phyloP scores from a whole-genome alignment of 2,113 vertebrate genomes.

The Eulemur macaco region DNA sequence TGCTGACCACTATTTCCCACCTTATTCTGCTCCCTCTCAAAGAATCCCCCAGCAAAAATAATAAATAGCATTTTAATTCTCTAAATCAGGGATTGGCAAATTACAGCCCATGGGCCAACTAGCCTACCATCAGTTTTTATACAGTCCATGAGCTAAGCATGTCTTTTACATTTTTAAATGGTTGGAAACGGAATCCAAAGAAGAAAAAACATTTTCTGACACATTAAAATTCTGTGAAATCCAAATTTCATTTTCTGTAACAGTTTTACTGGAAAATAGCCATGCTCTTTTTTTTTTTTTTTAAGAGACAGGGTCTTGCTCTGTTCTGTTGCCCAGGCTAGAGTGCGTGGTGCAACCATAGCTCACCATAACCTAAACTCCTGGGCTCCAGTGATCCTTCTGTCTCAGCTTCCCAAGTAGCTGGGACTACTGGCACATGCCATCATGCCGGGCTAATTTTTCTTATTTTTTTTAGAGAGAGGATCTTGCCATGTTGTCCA shows the following conservation, averaged over 20 bases:
- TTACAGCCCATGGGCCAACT: background rate
- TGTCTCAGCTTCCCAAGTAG: too few species aligned
- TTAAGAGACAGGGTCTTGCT: too few species aligned
- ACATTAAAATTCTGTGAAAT: background rate
- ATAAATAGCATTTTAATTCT: background rate
- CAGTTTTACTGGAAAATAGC: background rate
- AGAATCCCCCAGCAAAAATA: background rate
- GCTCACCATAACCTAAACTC: too few species aligned
- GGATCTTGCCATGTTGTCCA: too few species aligned
- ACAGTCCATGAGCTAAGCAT: background rate
- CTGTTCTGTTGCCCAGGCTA: too few species aligned
- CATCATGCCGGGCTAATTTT: too few species aligned
- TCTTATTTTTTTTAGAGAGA: too few species aligned
- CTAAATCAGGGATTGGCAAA: background rate
- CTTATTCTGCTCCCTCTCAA: background rate
- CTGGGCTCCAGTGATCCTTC: too few species aligned
- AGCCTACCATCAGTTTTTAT: background rate
- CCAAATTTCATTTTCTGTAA: background rate
- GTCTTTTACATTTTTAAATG: conserved; percentile 19
- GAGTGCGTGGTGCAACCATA: too few species aligned
- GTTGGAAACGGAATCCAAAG: background rate
- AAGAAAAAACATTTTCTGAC: conserved; percentile 40
- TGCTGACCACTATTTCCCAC: background rate
- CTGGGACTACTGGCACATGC: too few species aligned
- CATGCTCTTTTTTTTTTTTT: background rate